Evolutionary conservation across 2,113 vertebrate species (phyloP).

Genomic region (Aldabrachelys gigantea): DNA sequence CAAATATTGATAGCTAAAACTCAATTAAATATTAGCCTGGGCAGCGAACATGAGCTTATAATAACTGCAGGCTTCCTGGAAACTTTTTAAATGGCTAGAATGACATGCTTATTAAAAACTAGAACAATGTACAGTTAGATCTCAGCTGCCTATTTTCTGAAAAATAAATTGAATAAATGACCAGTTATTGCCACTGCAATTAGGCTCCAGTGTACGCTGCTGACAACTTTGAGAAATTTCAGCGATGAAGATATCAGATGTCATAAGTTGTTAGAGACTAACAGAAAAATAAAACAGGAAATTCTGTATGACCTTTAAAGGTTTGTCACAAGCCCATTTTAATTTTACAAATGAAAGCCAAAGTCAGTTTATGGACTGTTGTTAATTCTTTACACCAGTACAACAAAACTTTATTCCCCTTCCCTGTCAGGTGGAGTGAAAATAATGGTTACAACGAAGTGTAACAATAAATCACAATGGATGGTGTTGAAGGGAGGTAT

Average conservation of each 20-base stretch:
- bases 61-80: background rate
- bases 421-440: background rate
- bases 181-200: conserved; percentile 24
- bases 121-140: background rate
- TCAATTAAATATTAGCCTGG: background rate
- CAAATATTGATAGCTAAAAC: background rate
- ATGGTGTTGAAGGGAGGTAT: background rate
- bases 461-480: background rate
- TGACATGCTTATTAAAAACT: conserved; percentile 47
- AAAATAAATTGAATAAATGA: background rate
- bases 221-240: conserved; percentile 51
- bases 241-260: conserved; percentile 30
- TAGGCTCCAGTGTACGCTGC: background rate
- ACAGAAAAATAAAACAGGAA: background rate
- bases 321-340: background rate
- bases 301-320: background rate
- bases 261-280: background rate
- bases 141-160: conserved; percentile 31
- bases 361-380: background rate
- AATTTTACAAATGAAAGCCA: conserved; percentile 18
- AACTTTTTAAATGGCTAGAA: conserved; percentile 30
- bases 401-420: background rate
- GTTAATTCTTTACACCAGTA: background rate
- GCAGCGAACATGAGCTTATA: conserved; percentile 15
- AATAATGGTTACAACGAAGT: background rate